Base-by-base conservation (phyloP, 2,113 vertebrate species). In the Nothoprocta perdicaria region DNA sequence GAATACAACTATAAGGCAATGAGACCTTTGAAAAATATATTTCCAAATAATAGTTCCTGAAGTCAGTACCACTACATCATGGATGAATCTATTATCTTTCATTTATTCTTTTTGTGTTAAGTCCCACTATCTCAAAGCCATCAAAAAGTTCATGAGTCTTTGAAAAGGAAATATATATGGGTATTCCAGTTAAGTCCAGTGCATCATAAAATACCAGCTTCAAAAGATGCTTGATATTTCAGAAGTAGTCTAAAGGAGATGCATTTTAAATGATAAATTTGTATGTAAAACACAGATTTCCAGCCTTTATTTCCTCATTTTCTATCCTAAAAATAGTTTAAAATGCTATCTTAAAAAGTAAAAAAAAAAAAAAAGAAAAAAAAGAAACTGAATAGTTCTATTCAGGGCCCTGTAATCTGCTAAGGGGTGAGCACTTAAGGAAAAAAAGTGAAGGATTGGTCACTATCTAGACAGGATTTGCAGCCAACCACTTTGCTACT, bases 1-100 rank as follows among this genome's bases (percentile, higher is more conserved):
- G 77, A 89, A 93, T 90, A 84, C 63, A 90, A 21, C 50, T n/a
- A 8, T 62, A 40, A 80, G 53, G 86, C 58, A 95, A 90, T 73
- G 23, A 92, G 93, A 84, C 7, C 15, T 82, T 79, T 66, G n/a
- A 88, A 88, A 94, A 88, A 65, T 69, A 48, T 79, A 88, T 86
- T 95, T 93, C 24, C 45, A 88, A 93, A 81, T 90, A 93, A 88
- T 91, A 82, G 52, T 22, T 76, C 19, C 11, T 86, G 41, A 88
- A 91, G 77, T 90, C 66, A 88, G 29, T 75, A 43, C n/a, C 10
- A 53, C 23, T 84, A 31, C 29, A 58, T 46, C 41, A 58, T 21
- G 40, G 63, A 83, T 63, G 10, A 94, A 85, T 83, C 87, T 88
- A 87, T 73, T 86, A 87, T 69, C 31, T 76, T 75, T 35, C 6